phyloP scores from a whole-genome alignment of 1,140 invertebrate genomes.

The Euglossa dilemma region DNA sequence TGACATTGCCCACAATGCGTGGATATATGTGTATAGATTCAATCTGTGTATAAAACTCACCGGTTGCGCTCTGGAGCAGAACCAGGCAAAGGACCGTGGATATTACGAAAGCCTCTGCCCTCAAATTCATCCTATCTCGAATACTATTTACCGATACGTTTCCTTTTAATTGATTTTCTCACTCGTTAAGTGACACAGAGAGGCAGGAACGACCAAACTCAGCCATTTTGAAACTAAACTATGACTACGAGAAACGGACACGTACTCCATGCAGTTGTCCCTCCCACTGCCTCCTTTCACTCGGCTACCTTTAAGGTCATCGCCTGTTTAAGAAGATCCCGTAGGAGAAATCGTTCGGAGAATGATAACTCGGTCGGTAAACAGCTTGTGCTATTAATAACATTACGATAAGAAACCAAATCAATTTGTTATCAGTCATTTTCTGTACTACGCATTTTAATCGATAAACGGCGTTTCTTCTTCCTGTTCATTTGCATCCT shows the following conservation, averaged over 20 bases:
- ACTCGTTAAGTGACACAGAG: neutral
- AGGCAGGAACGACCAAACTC: constrained; percentile 58
- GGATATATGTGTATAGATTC: neutral
- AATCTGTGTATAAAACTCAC: constrained; percentile 46
- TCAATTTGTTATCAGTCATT: neutral
- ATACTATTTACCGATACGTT: neutral
- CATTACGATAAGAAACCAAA: neutral
- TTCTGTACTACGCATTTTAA: neutral
- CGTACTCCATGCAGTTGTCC: constrained; percentile 45
- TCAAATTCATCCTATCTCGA: constrained; percentile 53
- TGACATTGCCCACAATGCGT: constrained; percentile 9
- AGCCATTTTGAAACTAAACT: constrained; percentile 77
- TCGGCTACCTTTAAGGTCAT: constrained; percentile 60
- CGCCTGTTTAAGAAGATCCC: constrained; percentile 35
- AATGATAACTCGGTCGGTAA: constrained; percentile 41
- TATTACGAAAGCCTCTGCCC: constrained; percentile 16
- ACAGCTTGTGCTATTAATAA: neutral
- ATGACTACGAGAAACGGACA: constrained; percentile 44
- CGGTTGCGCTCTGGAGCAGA: constrained; percentile 35
- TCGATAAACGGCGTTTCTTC: constrained; percentile 15
- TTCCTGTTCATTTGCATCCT: constrained; percentile 34
- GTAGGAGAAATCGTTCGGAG: constrained; percentile 9
- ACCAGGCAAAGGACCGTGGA: constrained; percentile 41
- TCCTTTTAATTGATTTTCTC: constrained; percentile 8
- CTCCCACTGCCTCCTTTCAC: constrained; percentile 63